Conservation (phyloP, 2,888 invertebrate genomes). For the Mimachlamys varia region DNA sequence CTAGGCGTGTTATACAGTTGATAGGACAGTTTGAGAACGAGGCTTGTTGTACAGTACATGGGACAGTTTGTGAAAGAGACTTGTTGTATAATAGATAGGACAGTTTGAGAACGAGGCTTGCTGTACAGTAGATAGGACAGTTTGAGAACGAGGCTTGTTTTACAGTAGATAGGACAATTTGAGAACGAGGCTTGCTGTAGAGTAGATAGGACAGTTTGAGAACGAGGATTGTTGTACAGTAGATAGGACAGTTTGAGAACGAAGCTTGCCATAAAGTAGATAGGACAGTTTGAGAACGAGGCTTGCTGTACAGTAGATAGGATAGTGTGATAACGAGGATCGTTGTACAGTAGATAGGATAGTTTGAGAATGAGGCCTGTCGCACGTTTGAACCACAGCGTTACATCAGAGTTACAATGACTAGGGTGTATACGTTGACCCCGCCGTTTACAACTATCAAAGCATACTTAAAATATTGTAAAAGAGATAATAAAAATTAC, state of each 20-base stretch:
- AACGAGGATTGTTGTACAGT: too few relatives aligned
- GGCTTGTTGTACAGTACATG: too few relatives aligned
- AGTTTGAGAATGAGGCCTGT: not conserved
- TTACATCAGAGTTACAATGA: not conserved
- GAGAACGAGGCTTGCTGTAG: not conserved
- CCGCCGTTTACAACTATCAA: not conserved
- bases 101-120: not conserved
- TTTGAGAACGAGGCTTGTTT: too few relatives aligned
- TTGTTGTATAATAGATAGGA: too few relatives aligned
- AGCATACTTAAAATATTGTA: not conserved
- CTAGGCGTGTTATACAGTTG: too few relatives aligned
- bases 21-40: too few relatives aligned
- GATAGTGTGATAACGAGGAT: too few relatives aligned
- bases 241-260: not conserved
- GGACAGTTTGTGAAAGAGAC: not conserved
- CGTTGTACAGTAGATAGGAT: too few relatives aligned
- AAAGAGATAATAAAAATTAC: constrained; percentile 6
- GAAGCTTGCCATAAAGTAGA: not conserved
- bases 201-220: too few relatives aligned
- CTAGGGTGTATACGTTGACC: not conserved
- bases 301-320: too few relatives aligned
- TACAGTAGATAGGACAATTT: too few relatives aligned
- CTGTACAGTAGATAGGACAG: too few relatives aligned
- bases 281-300: not conserved
- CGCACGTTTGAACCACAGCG: not conserved